Evolutionary conservation across 2,113 vertebrate species (phyloP).

Genomic region (Aspiorhynchus laticeps): DNA sequence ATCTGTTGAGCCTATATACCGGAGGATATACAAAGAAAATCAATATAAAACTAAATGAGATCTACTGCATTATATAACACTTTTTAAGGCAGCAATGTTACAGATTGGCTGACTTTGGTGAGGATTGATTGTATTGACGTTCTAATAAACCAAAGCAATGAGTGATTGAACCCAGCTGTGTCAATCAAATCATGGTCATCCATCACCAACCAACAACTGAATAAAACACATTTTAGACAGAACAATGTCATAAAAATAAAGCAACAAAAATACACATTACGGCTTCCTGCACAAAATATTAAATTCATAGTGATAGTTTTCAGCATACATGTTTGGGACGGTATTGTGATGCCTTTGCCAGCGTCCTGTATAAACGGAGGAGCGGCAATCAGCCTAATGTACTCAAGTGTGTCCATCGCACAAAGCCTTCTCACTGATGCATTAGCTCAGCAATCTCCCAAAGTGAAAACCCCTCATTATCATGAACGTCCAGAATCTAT

Average conservation of each 20-base stretch:
- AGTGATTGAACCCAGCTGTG: neutral
- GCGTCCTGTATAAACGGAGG: constrained; percentile 23
- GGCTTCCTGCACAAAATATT: neutral
- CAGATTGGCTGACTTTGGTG: neutral
- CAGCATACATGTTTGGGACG: neutral
- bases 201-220: neutral
- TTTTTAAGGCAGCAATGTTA: neutral
- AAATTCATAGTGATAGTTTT: neutral
- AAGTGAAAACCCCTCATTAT: constrained; percentile 59
- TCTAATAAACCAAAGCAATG: constrained; percentile 4
- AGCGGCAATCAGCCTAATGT: constrained; percentile 63
- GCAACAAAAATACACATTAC: neutral
- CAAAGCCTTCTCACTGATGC: constrained; percentile 40
- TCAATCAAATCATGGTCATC: neutral
- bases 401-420: constrained; percentile 53
- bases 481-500: constrained; percentile 27
- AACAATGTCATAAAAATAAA: neutral
- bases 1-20: neutral
- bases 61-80: neutral
- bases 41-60: constrained; percentile 32
- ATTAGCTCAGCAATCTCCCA: constrained; percentile 53
- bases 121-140: constrained; percentile 6
- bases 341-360: constrained; percentile 32
- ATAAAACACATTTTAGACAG: neutral
- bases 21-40: constrained; percentile 23